These are phyloP conservation scores for Litoditis marina DNA, from an alignment of 2,888 invertebrate species.

Conservation along the genomic window DNA sequence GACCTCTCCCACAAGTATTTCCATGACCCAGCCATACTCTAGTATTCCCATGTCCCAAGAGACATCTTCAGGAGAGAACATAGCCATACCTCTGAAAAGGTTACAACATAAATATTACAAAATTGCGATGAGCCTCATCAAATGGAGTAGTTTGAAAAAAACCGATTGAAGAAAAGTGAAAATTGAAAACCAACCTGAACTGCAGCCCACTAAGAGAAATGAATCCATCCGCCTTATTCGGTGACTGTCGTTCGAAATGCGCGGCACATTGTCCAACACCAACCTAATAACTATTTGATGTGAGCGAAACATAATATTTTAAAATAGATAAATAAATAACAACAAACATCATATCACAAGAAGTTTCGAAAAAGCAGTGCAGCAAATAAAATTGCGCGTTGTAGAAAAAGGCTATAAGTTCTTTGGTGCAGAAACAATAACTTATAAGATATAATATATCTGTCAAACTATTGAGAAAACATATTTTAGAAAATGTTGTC, in stretches of 20 bases:
- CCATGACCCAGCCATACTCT: slow-evolving; percentile 95
- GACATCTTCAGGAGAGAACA: slow-evolving; percentile 81
- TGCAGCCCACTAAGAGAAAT: slow-evolving; percentile 71
- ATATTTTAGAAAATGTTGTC: no score
- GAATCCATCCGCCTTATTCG: slow-evolving; percentile 31
- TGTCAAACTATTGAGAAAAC: no score
- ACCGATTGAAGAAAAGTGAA: no score
- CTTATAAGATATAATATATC: no score
- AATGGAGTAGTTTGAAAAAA: neutral
- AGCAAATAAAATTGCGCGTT: no score
- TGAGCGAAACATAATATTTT: neutral
- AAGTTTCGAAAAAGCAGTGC: neutral
- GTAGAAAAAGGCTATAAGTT: no score
- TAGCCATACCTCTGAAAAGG: slow-evolving; percentile 78
- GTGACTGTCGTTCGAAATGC: slow-evolving; percentile 22
- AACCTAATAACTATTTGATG: slow-evolving; percentile 13
- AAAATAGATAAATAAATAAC: neutral
- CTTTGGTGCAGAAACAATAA: no score
- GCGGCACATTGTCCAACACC: slow-evolving; percentile 32
- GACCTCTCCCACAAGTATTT: slow-evolving; percentile 85
- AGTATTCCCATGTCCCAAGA: slow-evolving; percentile 87
- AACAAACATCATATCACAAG: neutral
- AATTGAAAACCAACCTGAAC: slow-evolving; percentile 64
- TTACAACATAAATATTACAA: neutral
- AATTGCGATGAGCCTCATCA: neutral